Evolutionary conservation across 1,140 invertebrate species (phyloP), one percentile per base, ranked within the genome.

Genomic region (Protaetia brevitarsis): DNA sequence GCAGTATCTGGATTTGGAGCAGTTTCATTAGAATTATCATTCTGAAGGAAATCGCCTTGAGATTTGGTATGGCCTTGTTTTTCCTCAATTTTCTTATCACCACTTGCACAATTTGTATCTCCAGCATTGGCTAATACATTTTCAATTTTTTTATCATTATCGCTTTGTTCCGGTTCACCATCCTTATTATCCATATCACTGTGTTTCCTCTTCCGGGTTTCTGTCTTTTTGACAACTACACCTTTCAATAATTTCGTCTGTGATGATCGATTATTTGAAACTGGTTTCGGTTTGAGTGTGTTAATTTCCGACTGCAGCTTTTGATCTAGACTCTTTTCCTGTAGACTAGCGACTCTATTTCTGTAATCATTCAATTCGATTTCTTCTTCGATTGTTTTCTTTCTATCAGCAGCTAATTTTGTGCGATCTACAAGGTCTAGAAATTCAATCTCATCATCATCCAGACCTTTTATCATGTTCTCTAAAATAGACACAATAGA

Each of bases 361-460:
- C 93, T 87, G 77, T 92, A 96, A 75, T 94, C 92, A 69, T 87
- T 82, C 72, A 96, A 86, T 77, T 94, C 91, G 68, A 86, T 82
- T 71, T 88, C 86, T 76, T 96, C 94, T 75, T 95, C 92, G 30
- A 88, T 77, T 73, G 86, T 84, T 66, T 93, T 92, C 76, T 89
- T 88, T 64, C 88, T 84, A 68, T 95, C 93, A 31, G 91, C 89
- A 66, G 91, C 89, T 30, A 93, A 83, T 82, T 94, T 95, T 16
- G 88, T 89, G 68, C 88, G 83, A 79, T 96, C 92, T 6, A 97
- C 92, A 51, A 93, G 82, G 73, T 97, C 93, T 6, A 98, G 80
- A 79, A 97, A 98, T 69, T 94, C 89, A 0, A 95, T 89, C 83
- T 98, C 96, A 80, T 98, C 96, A 77, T 96, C 93, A 79, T 97